These are phyloP conservation scores for Planococcus citri DNA, from an alignment of 1,140 invertebrate species.

Conservation along the genomic window DNA sequence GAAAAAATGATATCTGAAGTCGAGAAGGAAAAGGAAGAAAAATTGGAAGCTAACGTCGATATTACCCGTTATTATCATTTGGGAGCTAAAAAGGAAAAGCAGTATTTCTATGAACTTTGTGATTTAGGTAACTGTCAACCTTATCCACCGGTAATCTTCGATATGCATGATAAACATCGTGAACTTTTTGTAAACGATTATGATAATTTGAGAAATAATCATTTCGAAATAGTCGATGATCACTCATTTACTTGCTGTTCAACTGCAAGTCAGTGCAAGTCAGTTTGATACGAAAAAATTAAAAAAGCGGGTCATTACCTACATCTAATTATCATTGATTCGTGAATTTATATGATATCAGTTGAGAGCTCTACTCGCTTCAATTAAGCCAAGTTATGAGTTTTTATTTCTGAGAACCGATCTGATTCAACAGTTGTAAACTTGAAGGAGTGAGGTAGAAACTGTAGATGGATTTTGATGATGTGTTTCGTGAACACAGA, in stretches of 20 bases:
- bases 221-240: background rate
- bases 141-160: background rate
- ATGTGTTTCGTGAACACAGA: no score
- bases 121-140: background rate
- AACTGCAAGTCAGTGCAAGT: no score
- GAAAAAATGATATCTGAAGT: constrained; percentile 46
- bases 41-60: background rate
- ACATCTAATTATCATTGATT: no score
- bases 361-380: no score
- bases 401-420: no score
- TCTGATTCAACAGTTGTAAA: no score
- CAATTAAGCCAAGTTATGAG: no score
- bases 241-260: background rate
- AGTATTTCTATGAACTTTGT: background rate
- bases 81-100: background rate
- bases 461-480: no score
- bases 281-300: no score
- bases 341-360: no score
- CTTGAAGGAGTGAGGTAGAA: no score
- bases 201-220: background rate
- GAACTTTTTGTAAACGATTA: background rate
- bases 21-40: constrained; percentile 17
- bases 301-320: no score
- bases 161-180: background rate
- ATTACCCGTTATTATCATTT: background rate